Percentiles rank a stretch among this genome's conserved stretches.
Conservation (phyloP, 2,797 vertebrate species). For the Bryconaethiops microstoma region DNA sequence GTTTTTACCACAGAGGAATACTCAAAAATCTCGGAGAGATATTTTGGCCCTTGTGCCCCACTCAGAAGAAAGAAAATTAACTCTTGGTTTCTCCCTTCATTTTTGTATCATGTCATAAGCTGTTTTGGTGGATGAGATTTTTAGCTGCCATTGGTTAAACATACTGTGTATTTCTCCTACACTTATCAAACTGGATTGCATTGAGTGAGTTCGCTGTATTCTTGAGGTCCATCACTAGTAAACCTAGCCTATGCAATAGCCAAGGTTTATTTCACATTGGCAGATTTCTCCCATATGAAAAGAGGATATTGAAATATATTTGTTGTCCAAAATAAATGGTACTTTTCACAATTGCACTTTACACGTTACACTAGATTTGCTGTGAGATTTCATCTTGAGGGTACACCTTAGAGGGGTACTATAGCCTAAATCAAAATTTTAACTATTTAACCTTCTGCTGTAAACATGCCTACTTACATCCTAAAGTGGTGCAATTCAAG, state of each 20-base stretch:
- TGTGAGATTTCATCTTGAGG: background rate
- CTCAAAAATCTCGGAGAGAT: conserved; percentile 77
- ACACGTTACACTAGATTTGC: background rate
- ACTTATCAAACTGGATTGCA: background rate
- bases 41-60: conserved; percentile 67
- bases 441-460: too few species aligned
- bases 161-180: background rate
- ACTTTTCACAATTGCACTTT: too few species aligned
- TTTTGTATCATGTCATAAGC: conserved; percentile 16
- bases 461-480: too few species aligned
- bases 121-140: conserved; percentile 18
- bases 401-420: too few species aligned
- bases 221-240: too few species aligned
- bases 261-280: background rate
- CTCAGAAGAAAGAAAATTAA: conserved; percentile 75
- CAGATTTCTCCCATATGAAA: background rate
- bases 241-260: background rate
- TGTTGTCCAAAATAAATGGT: background rate
- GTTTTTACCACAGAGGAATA: conserved; percentile 76
- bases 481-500: too few species aligned
- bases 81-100: background rate
- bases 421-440: too few species aligned
- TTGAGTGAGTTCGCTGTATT: background rate
- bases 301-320: background rate
- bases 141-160: background rate